Evolutionary conservation across 30 jellyfish, hydroid and myxozoan genomes (phyloP).

Genomic region (Pseudorhiza aurosa): DNA sequence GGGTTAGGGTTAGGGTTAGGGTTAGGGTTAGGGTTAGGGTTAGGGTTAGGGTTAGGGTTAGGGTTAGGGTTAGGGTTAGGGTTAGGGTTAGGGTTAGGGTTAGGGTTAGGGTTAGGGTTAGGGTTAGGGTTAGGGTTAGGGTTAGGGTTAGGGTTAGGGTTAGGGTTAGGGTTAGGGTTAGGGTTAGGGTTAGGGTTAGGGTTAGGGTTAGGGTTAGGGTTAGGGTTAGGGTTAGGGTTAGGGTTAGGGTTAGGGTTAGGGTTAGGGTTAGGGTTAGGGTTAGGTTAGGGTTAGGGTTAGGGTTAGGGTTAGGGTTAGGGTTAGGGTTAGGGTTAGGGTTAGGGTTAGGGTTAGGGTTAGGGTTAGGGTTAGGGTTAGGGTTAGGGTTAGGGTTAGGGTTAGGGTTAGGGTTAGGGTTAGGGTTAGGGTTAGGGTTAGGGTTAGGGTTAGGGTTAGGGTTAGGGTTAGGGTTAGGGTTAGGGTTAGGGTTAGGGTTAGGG

Average conservation of each 20-base stretch:
- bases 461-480: conserved; percentile 39
- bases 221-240: conserved; percentile 64
- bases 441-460: conserved; percentile 45
- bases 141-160: conserved; percentile 72
- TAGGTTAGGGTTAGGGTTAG: conserved; percentile 41
- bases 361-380: conserved; percentile 59
- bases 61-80: conserved; percentile 76
- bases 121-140: conserved; percentile 70
- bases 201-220: conserved; percentile 62
- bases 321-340: conserved; percentile 70
- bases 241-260: conserved; percentile 66
- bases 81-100: conserved; percentile 67
- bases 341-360: conserved; percentile 69
- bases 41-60: conserved; percentile 68
- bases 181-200: conserved; percentile 69
- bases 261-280: conserved; percentile 33
- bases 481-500: conserved; percentile 46
- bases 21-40: conserved; percentile 73
- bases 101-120: conserved; percentile 63
- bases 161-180: conserved; percentile 67
- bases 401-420: conserved; percentile 47
- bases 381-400: conserved; percentile 45
- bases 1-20: conserved; percentile 61
- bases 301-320: conserved; percentile 60
- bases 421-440: conserved; percentile 49